Conservation (phyloP, 53 echinoderm and acorn worm genomes). For the Patiria pectinifera region DNA sequence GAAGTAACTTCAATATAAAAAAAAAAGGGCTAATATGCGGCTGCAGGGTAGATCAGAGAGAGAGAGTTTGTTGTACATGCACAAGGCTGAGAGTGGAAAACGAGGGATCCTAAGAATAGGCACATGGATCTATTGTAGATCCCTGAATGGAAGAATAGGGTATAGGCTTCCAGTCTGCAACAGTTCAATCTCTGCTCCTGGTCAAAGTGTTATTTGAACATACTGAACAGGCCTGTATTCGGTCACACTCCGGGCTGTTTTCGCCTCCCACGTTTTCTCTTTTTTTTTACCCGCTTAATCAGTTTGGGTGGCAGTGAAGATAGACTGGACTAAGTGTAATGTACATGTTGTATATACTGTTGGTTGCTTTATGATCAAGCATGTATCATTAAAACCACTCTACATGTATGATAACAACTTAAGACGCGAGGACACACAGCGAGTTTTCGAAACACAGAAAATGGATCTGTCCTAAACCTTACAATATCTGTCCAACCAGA, state of each 20-base stretch:
- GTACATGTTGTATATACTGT: no score
- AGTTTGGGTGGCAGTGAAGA: no score
- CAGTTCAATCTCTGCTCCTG: slow-evolving; percentile 45
- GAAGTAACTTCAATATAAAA: slow-evolving; percentile 6
- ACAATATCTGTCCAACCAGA: no score
- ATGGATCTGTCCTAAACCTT: no score
- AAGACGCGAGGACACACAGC: no score
- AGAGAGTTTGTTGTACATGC: slow-evolving; percentile 9
- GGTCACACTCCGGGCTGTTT: slow-evolving; percentile 19
- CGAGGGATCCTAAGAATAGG: slow-evolving; percentile 48
- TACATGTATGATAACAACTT: no score
- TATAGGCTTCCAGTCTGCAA: slow-evolving; percentile 44
- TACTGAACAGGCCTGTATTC: slow-evolving; percentile 4
- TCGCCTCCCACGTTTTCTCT: neutral
- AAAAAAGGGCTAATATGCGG: neutral
- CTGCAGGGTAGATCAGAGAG: slow-evolving; percentile 31
- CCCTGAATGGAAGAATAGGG: slow-evolving; percentile 55
- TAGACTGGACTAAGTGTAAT: no score
- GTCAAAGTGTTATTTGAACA: slow-evolving; percentile 61
- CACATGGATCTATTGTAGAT: slow-evolving; percentile 7
- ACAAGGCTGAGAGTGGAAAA: slow-evolving; percentile 1
- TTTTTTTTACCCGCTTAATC: no score
- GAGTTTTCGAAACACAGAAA: no score
- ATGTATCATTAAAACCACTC: no score
- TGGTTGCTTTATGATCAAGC: no score